A percentile compares a stretch with the other conserved stretches of the same genome.
Conservation (phyloP, 2,797 vertebrate genomes). For the Hoplostethus mediterraneus region DNA sequence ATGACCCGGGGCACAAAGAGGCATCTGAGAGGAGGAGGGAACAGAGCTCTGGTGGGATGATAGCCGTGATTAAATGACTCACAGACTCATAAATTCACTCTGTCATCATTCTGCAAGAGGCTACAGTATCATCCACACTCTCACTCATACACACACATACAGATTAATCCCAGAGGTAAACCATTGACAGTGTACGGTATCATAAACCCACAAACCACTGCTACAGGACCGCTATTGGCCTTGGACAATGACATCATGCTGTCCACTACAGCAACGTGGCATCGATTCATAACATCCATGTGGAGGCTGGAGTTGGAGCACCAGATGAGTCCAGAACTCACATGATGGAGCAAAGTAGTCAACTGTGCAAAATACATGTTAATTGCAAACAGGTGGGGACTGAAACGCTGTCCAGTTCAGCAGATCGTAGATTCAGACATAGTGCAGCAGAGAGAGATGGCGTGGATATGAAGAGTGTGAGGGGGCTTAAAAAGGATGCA, state of each 20-base stretch:
- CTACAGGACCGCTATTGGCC: slow-evolving; percentile 12
- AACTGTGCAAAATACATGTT: no score
- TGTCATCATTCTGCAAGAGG: slow-evolving; percentile 35
- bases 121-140: slow-evolving; percentile 35
- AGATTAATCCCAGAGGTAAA: slow-evolving; percentile 18
- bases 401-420: no score
- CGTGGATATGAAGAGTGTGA: neutral
- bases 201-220: neutral
- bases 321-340: neutral
- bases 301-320: neutral
- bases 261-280: slow-evolving; percentile 1
- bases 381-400: no score
- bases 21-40: slow-evolving; percentile 32
- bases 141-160: slow-evolving; percentile 21
- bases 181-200: neutral
- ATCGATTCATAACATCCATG: neutral
- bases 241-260: slow-evolving; percentile 2
- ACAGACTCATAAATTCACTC: slow-evolving; percentile 41
- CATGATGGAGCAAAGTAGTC: no score
- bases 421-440: no score
- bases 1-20: slow-evolving; percentile 37
- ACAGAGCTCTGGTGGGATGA: slow-evolving; percentile 27
- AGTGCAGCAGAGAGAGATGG: no score
- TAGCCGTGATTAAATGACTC: slow-evolving; percentile 56
- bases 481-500: neutral